A percentile compares a stretch with the other conserved stretches of the same genome.
These are phyloP conservation scores for Dilophus febrilis DNA, from an alignment of 2,888 invertebrate species.

Conservation along the genomic window DNA sequence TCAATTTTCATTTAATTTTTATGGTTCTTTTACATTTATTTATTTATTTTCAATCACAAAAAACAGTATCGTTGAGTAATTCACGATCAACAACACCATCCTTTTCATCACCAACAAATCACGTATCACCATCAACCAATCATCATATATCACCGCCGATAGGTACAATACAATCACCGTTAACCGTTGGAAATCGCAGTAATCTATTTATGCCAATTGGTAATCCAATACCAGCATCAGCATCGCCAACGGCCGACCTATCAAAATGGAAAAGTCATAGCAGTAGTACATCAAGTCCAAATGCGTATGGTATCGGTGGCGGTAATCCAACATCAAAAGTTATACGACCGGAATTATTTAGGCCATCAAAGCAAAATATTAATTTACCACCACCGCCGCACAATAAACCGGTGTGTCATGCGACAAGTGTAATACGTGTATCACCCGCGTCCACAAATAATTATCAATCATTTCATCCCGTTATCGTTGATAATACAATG, in stretches of 20 bases:
- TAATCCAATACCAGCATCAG: constrained; percentile 36
- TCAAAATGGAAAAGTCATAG: constrained; percentile 26
- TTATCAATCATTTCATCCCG: constrained; percentile 37
- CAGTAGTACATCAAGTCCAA: constrained; percentile 24
- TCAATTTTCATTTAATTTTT: constrained; percentile 5
- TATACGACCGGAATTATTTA: constrained; percentile 21
- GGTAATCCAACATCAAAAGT: constrained; percentile 22
- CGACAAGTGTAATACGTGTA: constrained; percentile 69
- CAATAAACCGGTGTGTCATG: constrained; percentile 33
- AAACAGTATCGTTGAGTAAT: constrained; percentile 77
- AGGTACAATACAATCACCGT: constrained; percentile 44
- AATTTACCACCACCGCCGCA: constrained; percentile 17
- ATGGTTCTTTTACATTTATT: background rate
- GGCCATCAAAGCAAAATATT: constrained; percentile 11
- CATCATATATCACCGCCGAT: constrained; percentile 50
- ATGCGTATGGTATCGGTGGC: constrained; percentile 24
- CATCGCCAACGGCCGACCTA: background rate
- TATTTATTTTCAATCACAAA: too few species aligned
- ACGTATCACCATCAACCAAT: constrained; percentile 48
- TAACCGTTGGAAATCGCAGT: constrained; percentile 55
- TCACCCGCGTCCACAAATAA: constrained; percentile 44
- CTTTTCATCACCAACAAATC: constrained; percentile 59
- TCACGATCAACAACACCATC: constrained; percentile 87
- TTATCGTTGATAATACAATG: constrained; percentile 59
- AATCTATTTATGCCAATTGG: constrained; percentile 87